Evolutionary conservation across 2,888 invertebrate genomes (phyloP), one percentile per base, ranked within the genome.

Genomic region (Hypsopygia costalis): DNA sequence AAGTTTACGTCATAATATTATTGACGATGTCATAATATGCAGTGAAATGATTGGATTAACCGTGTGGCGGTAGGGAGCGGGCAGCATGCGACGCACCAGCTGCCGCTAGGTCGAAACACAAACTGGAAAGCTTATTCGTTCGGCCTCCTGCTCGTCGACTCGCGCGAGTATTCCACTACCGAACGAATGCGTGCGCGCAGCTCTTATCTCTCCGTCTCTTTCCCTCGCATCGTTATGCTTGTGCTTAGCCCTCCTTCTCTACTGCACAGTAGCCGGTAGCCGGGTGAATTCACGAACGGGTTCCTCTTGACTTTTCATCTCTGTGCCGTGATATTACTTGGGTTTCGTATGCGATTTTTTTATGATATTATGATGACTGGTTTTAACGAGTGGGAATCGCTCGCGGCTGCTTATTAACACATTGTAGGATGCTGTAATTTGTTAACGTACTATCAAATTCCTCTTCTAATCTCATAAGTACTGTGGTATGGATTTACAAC

Each of bases 201-300:
- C 58, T 64, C 51, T 53, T 22, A n/a, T n/a, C n/a, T n/a, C n/a
- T 32, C 58, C 47, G 44, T 75, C 78, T 64, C 78, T 41, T 40
- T 79, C 65, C 6, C 49, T 10, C 66, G 2, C 20, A 29, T 37
- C 32, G 11, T 49, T 31, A 34, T 30, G 43, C 46, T 36, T 44
- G 37, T 30, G 16, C 43, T 44, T 22, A 46, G 35, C 25, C 47
- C 44, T 47, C 51, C 72, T 72, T 57, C 61, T 46, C 47, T 61
- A 78, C 62, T 86, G 83, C 81, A 86, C 87, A 81, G 88, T 85
- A 83, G 83, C 75, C 71, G 48, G 68, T 69, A 77, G 72, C 71
- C 61, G 60, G 62, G 69, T 73, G 74, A 74, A 73, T 70, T 73
- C 70, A 63, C 65, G 80, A 81, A 82, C 86, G 75, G 79, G 86